Percentiles rank a stretch among this genome's conserved stretches.
Conservation (phyloP, 2,797 vertebrate species). For the Typhlichthys eigenmanni region DNA sequence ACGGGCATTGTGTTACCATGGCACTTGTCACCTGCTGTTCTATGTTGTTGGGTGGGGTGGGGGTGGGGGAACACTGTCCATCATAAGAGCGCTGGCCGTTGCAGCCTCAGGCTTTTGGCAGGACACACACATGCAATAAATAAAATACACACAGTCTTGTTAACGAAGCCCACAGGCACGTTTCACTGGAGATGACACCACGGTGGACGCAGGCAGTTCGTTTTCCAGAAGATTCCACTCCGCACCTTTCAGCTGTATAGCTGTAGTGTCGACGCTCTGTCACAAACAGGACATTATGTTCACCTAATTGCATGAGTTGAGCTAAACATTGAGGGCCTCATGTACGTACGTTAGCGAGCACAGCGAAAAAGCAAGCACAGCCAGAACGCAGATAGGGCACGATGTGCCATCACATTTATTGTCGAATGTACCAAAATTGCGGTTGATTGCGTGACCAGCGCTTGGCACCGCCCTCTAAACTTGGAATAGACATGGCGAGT, state of each 20-base stretch:
- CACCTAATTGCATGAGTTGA: too few relatives aligned
- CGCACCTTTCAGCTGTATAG: not conserved
- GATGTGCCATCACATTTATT: too few relatives aligned
- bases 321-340: too few relatives aligned
- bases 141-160: not conserved
- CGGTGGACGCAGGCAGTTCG: constrained; percentile 29
- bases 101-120: constrained; percentile 19
- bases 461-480: too few relatives aligned
- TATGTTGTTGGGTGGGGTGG: constrained; percentile 9
- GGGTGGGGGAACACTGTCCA: constrained; percentile 14
- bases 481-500: too few relatives aligned
- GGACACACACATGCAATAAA: not conserved
- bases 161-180: constrained; percentile 26
- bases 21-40: constrained; percentile 30
- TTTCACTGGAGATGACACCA: constrained; percentile 48
- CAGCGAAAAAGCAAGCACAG: too few relatives aligned
- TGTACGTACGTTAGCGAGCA: too few relatives aligned
- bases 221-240: too few relatives aligned
- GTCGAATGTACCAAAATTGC: too few relatives aligned
- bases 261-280: not conserved
- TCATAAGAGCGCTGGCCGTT: constrained; percentile 26
- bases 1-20: not conserved
- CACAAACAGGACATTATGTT: constrained; percentile 2
- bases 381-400: too few relatives aligned
- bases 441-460: too few relatives aligned